A percentile compares a stretch with the other conserved stretches of the same genome.
Evolutionary conservation across 1,140 invertebrate species (phyloP).

Genomic region (Argopecten irradians): DNA sequence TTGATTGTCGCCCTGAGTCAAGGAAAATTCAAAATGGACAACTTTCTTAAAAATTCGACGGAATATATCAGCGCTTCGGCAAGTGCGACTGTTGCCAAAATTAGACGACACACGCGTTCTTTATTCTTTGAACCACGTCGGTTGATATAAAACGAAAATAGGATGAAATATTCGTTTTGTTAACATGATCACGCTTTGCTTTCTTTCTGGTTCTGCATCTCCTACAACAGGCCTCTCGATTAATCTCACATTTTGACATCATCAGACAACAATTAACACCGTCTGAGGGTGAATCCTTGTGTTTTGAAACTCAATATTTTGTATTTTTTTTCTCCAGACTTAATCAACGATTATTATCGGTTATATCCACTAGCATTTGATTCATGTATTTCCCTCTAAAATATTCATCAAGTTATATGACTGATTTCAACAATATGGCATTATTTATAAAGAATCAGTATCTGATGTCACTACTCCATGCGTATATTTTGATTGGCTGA

Average conservation of each 20-base stretch:
- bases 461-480: no score
- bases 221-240: not conserved
- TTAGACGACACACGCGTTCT: not conserved
- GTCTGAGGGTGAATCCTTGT: no score
- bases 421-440: no score
- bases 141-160: not conserved
- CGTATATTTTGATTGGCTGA: no score
- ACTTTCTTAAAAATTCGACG: not conserved
- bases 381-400: no score
- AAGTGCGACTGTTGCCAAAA: not conserved
- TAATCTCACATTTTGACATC: not conserved
- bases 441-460: no score
- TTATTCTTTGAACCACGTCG: not conserved
- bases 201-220: not conserved
- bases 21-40: not conserved
- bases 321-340: no score
- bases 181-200: not conserved
- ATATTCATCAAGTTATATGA: no score
- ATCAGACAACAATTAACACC: not conserved
- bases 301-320: no score
- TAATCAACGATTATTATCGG: no score
- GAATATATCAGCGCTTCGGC: not conserved
- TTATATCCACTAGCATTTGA: no score
- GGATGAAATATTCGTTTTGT: not conserved
- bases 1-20: not conserved